Conservation (phyloP, 1,140 invertebrate species). For the Bombus pascuorum region DNA sequence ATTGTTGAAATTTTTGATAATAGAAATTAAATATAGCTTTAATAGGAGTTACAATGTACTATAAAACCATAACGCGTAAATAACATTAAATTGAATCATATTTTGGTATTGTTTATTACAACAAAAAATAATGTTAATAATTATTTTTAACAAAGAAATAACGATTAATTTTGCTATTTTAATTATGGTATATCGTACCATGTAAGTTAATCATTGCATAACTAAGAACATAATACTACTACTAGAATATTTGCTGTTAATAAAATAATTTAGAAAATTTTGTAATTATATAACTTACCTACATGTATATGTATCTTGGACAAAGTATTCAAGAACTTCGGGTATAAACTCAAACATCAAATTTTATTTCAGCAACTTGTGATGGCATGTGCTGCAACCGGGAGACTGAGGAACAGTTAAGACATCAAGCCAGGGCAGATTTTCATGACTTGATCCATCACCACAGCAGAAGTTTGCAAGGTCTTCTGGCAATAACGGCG, state of each 20-base stretch:
- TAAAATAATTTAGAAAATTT: not conserved
- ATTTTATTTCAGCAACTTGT: slow-evolving; percentile 80
- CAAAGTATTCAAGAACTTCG: not conserved
- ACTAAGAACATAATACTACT: too few relatives aligned
- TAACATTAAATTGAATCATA: too few relatives aligned
- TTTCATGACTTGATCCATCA: slow-evolving; percentile 84
- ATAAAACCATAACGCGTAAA: too few relatives aligned
- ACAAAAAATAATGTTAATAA: too few relatives aligned
- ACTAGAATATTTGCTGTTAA: not conserved
- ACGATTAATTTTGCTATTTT: too few relatives aligned
- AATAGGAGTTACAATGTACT: too few relatives aligned
- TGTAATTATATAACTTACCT: not conserved
- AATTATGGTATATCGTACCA: too few relatives aligned
- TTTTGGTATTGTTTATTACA: too few relatives aligned
- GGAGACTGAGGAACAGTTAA: slow-evolving; percentile 83
- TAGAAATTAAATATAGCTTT: too few relatives aligned
- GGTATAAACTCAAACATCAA: not conserved
- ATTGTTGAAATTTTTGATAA: too few relatives aligned
- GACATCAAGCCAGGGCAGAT: slow-evolving; percentile 83
- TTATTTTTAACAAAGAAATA: too few relatives aligned
- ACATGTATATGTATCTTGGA: not conserved
- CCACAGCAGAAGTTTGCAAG: slow-evolving; percentile 85
- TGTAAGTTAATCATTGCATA: too few relatives aligned
- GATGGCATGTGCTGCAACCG: slow-evolving; percentile 84
- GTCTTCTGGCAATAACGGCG: slow-evolving; percentile 85